Evolutionary conservation across 2,113 vertebrate genomes (phyloP).

Genomic region (Oncorhynchus kisutch): DNA sequence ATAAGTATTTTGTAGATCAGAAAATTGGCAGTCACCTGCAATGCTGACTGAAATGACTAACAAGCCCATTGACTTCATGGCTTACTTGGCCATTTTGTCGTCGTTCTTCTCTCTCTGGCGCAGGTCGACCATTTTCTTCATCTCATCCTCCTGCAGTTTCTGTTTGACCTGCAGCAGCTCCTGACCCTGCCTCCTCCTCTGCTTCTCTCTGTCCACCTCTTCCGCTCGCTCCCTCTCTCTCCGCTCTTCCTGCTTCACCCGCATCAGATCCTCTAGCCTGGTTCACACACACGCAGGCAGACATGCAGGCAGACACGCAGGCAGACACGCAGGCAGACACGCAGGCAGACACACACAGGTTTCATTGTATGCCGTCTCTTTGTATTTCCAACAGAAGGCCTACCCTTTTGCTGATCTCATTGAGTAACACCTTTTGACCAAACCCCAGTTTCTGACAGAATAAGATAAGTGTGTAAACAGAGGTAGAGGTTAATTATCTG

Average conservation of each 20-base stretch:
- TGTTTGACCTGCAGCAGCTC: slow-evolving; percentile 82
- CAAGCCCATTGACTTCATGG: background rate
- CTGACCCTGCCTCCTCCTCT: slow-evolving; percentile 84
- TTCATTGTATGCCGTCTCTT: no score
- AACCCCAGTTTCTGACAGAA: background rate
- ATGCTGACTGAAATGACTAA: no score
- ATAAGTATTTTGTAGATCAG: no score
- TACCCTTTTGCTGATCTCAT: background rate
- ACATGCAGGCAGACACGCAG: background rate
- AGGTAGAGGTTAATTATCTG: slow-evolving; percentile 15
- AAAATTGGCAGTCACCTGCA: no score
- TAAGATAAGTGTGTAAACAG: background rate
- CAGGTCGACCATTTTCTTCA: slow-evolving; percentile 84
- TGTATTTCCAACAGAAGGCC: no score
- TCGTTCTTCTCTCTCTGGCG: slow-evolving; percentile 85
- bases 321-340: background rate
- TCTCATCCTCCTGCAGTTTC: slow-evolving; percentile 86
- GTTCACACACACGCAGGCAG: slow-evolving; percentile 2
- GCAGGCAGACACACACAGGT: background rate
- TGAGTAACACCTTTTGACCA: background rate
- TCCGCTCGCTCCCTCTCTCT: slow-evolving; percentile 85
- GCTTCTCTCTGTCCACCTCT: slow-evolving; percentile 83
- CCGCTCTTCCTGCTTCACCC: slow-evolving; percentile 84
- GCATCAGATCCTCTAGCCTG: slow-evolving; percentile 88
- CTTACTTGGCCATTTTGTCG: slow-evolving; percentile 83